These are phyloP conservation scores for Drosophila algonquin DNA, from an alignment of 2,888 invertebrate genomes.

Conservation along the genomic window DNA sequence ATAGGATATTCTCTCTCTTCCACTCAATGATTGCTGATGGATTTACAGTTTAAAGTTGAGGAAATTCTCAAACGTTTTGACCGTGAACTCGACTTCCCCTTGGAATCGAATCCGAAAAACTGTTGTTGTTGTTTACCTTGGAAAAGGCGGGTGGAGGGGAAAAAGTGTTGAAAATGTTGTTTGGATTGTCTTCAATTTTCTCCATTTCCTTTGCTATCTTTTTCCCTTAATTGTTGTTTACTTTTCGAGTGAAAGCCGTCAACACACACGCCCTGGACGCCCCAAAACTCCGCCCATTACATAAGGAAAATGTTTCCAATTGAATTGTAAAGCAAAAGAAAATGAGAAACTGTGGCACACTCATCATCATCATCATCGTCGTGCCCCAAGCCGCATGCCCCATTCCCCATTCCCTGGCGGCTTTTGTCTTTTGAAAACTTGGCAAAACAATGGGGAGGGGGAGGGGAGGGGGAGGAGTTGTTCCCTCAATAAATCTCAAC, in stretches of 20 bases:
- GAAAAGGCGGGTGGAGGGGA: constrained; percentile 7
- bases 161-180: constrained; percentile 70
- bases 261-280: constrained; percentile 27
- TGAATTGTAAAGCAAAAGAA: constrained; percentile 47
- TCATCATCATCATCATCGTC: constrained; percentile 22
- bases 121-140: constrained; percentile 53
- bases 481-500: constrained; percentile 66
- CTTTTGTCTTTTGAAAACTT: constrained; percentile 66
- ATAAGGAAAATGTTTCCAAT: constrained; percentile 62
- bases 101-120: constrained; percentile 29
- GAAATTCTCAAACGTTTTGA: constrained; percentile 52
- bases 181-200: constrained; percentile 46
- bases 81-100: constrained; percentile 49
- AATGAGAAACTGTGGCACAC: constrained; percentile 34
- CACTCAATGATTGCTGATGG: constrained; percentile 52
- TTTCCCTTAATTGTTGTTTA: constrained; percentile 66
- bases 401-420: constrained; percentile 50
- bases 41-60: constrained; percentile 57
- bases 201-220: constrained; percentile 32
- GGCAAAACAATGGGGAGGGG: constrained; percentile 41
- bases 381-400: not conserved
- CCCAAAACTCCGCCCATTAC: constrained; percentile 34
- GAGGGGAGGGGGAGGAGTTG: constrained; percentile 9
- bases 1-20: not conserved
- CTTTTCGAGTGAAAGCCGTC: constrained; percentile 63